Evolutionary conservation across 2,888 invertebrate species (phyloP).

Genomic region (Desoria tigrina): DNA sequence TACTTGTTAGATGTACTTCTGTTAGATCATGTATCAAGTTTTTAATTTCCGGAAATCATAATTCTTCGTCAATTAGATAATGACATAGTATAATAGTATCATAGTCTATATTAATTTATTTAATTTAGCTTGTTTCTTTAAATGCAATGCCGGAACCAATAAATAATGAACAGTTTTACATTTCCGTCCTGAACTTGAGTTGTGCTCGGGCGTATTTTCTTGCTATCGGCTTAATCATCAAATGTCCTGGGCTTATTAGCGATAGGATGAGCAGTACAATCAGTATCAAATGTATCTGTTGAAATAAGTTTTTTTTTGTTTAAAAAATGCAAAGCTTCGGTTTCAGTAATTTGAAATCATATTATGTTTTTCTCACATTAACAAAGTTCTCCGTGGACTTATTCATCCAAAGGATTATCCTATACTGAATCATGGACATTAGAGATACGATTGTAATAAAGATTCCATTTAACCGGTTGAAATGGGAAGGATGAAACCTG

Average conservation of each 20-base stretch:
- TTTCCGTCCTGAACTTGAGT: no score
- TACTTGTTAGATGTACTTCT: no score
- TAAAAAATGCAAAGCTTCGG: slow-evolving; percentile 8
- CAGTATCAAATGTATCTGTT: slow-evolving; percentile 48
- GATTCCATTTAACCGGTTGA: slow-evolving; percentile 55
- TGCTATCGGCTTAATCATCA: slow-evolving; percentile 37
- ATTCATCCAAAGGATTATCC: slow-evolving; percentile 54
- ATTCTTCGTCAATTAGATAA: no score
- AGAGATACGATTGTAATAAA: slow-evolving; percentile 54
- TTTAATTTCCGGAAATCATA: no score
- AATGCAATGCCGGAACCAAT: no score
- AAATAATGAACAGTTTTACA: no score
- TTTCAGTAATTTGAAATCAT: no score
- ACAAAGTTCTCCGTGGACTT: slow-evolving; percentile 28
- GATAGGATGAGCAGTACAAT: slow-evolving; percentile 41
- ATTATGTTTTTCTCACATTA: slow-evolving; percentile 29
- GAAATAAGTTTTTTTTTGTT: no score
- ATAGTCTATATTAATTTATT: no score
- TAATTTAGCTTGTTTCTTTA: no score
- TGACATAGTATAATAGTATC: no score
- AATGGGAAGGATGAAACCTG: slow-evolving; percentile 55
- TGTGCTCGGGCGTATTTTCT: slow-evolving; percentile 26
- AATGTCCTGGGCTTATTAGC: slow-evolving; percentile 44
- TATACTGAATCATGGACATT: slow-evolving; percentile 54
- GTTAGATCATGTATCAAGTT: no score